Evolutionary conservation across 2,113 vertebrate species (phyloP).

Genomic region (Neomonachus schauinslandi): DNA sequence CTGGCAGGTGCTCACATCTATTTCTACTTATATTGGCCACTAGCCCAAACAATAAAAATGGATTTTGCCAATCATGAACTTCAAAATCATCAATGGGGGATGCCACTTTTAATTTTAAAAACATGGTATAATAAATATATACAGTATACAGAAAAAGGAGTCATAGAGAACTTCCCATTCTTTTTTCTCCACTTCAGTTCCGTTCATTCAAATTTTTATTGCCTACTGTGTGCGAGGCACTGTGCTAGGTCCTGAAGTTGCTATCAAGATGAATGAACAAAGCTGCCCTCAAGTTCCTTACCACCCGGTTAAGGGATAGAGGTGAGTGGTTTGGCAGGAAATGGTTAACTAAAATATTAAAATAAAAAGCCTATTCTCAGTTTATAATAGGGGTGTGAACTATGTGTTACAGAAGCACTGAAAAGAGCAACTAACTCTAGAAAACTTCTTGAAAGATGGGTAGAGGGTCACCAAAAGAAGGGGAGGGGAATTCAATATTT

Average conservation of each 20-base stretch:
- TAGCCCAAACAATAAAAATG: conserved; percentile 63
- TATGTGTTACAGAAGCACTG: background rate
- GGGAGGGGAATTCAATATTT: background rate
- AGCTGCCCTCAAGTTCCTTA: background rate
- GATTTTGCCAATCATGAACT: conserved; percentile 42
- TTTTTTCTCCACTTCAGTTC: background rate
- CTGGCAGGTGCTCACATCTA: background rate
- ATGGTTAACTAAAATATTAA: conserved; percentile 17
- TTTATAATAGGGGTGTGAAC: background rate
- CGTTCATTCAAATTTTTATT: background rate
- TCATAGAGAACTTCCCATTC: background rate
- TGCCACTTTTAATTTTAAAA: conserved; percentile 34
- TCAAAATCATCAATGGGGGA: conserved; percentile 49
- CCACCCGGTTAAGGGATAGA: background rate
- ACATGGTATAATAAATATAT: background rate
- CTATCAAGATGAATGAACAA: background rate
- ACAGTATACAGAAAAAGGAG: background rate
- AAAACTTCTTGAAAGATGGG: background rate
- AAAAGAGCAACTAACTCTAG: background rate
- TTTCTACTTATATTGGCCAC: conserved; percentile 60
- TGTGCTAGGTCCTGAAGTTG: background rate
- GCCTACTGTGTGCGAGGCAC: background rate
- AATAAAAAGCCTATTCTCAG: conserved; percentile 18
- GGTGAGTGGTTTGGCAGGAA: background rate
- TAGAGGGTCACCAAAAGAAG: background rate